Conservation (phyloP, 2,113 vertebrate species). For the Setophaga coronata region DNA sequence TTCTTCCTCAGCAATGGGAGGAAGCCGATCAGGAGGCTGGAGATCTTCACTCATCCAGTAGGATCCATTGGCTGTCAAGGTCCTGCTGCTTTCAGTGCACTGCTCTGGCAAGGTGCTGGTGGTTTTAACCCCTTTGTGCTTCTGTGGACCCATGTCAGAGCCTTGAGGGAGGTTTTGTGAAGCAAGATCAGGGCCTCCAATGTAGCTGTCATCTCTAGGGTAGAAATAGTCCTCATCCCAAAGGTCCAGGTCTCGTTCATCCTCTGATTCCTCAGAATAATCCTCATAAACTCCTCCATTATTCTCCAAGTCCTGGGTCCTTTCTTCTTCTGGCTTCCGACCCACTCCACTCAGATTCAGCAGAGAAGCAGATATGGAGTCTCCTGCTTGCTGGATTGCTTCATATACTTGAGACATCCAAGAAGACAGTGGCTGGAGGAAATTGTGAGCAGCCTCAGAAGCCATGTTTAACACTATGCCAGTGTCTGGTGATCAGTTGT, state of each 20-base stretch:
- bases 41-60: conserved; percentile 36
- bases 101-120: neutral
- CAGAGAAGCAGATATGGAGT: conserved; percentile 70
- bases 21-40: conserved; percentile 43
- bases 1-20: conserved; percentile 78
- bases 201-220: conserved; percentile 24
- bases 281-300: conserved; percentile 32
- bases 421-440: conserved; percentile 76
- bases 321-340: conserved; percentile 42
- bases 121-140: neutral
- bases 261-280: conserved; percentile 56
- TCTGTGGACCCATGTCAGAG: neutral
- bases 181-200: neutral
- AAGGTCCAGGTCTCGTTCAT: conserved; percentile 31
- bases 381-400: conserved; percentile 77
- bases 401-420: conserved; percentile 82
- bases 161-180: neutral
- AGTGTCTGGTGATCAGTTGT: conserved; percentile 49
- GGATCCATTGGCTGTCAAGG: neutral
- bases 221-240: conserved; percentile 42
- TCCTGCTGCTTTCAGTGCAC: neutral
- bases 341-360: conserved; percentile 64
- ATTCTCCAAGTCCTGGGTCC: conserved; percentile 53
- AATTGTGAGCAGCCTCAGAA: conserved; percentile 69
- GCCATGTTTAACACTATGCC: conserved; percentile 72